Conservation (phyloP, 2,888 invertebrate genomes). For the Seira ritae region DNA sequence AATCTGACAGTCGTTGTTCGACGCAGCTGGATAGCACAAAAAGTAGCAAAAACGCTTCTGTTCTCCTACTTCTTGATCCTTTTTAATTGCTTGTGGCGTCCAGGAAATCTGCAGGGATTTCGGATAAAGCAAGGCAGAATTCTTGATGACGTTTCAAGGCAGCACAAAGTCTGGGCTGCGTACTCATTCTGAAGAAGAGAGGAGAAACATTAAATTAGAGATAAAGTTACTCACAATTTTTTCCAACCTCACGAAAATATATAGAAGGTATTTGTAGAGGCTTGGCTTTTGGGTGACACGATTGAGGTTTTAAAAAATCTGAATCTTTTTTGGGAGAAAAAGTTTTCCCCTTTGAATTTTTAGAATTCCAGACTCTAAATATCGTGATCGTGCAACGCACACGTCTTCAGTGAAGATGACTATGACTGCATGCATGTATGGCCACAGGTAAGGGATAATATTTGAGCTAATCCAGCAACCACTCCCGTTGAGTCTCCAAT, state of each 20-base stretch:
- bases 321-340: no score
- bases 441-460: not conserved
- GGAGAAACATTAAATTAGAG: not conserved
- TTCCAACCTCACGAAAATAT: not conserved
- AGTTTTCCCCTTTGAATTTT: no score
- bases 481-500: constrained; percentile 47
- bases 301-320: not conserved
- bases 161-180: not conserved
- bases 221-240: not conserved
- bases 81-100: constrained; percentile 26
- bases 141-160: not conserved
- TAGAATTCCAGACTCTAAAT: no score
- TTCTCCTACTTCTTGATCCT: not conserved
- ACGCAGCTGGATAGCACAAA: not conserved
- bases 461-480: not conserved
- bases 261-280: not conserved
- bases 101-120: constrained; percentile 3
- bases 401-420: no score
- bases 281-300: not conserved
- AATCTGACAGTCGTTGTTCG: constrained; percentile 41
- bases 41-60: constrained; percentile 28
- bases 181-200: not conserved
- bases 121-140: not conserved
- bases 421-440: no score
- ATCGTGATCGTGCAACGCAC: no score